Percentiles rank a stretch among this genome's conserved stretches.
Conservation (phyloP, 2,113 vertebrate species). For the Poeciliopsis turrubarensis region DNA sequence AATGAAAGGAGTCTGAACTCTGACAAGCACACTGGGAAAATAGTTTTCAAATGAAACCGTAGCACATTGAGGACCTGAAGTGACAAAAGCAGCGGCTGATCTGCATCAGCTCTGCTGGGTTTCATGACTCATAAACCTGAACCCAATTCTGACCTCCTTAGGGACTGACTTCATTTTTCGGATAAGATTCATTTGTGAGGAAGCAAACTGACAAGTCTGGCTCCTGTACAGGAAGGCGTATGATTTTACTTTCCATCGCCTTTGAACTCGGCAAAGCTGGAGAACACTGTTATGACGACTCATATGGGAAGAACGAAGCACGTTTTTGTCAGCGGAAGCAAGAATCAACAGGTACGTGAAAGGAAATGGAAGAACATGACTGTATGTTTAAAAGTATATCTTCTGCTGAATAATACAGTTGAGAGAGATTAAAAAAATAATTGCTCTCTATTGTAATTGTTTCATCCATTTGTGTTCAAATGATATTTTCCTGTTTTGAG, state of each 20-base stretch:
- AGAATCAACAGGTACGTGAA: background rate
- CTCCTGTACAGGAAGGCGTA: background rate
- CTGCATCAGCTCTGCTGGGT: background rate
- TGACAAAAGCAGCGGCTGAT: background rate
- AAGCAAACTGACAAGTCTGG: background rate
- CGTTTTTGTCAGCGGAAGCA: background rate
- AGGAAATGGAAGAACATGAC: background rate
- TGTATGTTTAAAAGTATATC: too few relatives aligned
- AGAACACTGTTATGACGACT: background rate
- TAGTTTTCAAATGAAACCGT: background rate
- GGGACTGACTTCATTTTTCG: background rate
- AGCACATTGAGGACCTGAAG: background rate
- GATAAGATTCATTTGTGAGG: background rate
- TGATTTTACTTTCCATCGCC: background rate
- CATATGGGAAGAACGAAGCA: background rate
- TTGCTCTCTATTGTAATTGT: too few relatives aligned
- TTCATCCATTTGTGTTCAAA: too few relatives aligned
- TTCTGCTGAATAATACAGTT: too few relatives aligned
- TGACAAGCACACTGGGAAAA: slow-evolving; percentile 33
- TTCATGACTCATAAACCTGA: background rate
- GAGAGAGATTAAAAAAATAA: too few relatives aligned
- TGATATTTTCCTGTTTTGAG: too few relatives aligned
- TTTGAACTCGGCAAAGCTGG: background rate
- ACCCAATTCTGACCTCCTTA: background rate
- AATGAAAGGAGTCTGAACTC: slow-evolving; percentile 32